Evolutionary conservation across 2,797 vertebrate genomes (phyloP).

Genomic region (Coracias cyanogaster): DNA sequence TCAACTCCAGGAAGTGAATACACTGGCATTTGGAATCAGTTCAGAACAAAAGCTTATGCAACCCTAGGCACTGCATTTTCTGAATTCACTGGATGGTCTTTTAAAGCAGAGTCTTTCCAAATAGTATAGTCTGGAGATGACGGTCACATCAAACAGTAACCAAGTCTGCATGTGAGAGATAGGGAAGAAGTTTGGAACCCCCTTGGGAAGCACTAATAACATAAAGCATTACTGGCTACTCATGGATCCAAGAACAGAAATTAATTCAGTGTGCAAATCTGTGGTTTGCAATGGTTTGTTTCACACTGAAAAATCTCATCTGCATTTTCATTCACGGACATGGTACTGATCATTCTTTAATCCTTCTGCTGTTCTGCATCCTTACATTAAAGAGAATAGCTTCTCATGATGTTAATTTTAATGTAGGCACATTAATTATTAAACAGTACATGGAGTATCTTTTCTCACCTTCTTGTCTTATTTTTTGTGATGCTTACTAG

Average conservation of each 20-base stretch:
- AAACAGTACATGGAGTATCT: not conserved
- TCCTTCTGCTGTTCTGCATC: not conserved
- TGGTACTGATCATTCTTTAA: constrained; percentile 17
- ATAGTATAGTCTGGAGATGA: not conserved
- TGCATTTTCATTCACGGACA: constrained; percentile 1
- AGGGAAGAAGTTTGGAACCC: not conserved
- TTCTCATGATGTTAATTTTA: too few relatives aligned
- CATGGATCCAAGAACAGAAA: not conserved
- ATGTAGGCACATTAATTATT: constrained; percentile 20
- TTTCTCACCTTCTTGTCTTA: not conserved
- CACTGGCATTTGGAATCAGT: not conserved
- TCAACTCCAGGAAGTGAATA: not conserved
- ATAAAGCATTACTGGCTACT: not conserved
- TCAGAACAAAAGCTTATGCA: not conserved
- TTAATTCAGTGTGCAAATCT: not conserved
- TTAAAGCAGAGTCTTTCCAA: not conserved
- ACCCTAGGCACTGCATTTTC: not conserved
- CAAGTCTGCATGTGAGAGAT: not conserved
- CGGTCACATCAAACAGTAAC: not conserved
- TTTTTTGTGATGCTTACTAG: not conserved
- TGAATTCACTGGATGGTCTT: not conserved
- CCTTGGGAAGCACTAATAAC: not conserved
- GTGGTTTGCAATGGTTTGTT: not conserved
- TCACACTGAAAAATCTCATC: not conserved
- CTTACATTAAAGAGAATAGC: too few relatives aligned